Base-by-base conservation (phyloP, 2,888 invertebrate species). In the Pseudococcus viburni region DNA sequence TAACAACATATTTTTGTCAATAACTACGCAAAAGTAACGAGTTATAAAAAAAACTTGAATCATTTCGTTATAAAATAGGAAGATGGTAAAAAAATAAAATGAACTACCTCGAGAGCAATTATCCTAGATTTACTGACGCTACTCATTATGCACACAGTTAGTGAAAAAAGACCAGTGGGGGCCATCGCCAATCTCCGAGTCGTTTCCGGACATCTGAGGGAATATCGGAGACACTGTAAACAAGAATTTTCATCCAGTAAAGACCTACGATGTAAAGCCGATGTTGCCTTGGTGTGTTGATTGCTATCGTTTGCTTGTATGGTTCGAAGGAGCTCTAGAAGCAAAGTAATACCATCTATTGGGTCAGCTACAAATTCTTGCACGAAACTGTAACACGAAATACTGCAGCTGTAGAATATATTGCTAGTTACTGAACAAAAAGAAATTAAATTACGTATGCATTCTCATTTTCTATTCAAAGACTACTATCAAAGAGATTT, bases 311-410 rank as follows among this genome's bases (percentile, higher is more conserved):
- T 95, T 89, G 96, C 93, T 91, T 98, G 98, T 85, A 98, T 95
- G 86, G 96, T 95, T 88, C 97, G 94, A 89, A 98, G 93, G 0
- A 98, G 94, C 91, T 97, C 97, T 90, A 98, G 92, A 12, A 98
- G 93, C 83, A 97, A 92, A 7, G 95, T 94, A 2, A 98, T 95
- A 11, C 98, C 98, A 92, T 97, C 97, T 91, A 96, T 94, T 22
- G 97, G 96, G 89, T 96, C 95, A 87, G 96, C 95, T 0, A 97
- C 94, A 92, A 98, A 98, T 92, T 98, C 98, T 92, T 97, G 97
- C 11, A 98, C 95, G 92, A 98, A 98, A 92, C 98, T 98, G 93
- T 0, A 92, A 93, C 88, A 90, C 88, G 89, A 73, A 64, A 89
- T 87, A 64, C 26, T 48, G 86, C 89, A 83, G 88, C 19, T 48